phyloP scores from a whole-genome alignment of 2,888 invertebrate species.

The Standfussiana lucernea region DNA sequence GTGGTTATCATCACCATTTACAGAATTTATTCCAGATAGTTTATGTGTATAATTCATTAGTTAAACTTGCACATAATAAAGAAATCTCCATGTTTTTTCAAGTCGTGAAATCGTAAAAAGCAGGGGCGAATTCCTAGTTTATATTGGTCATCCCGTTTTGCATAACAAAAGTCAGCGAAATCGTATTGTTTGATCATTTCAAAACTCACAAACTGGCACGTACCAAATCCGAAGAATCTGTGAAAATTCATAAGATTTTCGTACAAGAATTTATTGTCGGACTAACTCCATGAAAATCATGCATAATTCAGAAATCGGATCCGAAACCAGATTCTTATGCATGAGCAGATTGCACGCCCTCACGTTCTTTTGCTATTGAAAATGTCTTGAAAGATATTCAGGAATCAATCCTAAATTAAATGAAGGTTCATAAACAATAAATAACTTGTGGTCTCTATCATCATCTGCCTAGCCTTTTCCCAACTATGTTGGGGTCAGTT shows the following conservation, averaged over 20 bases:
- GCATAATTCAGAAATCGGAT: slow-evolving; percentile 74
- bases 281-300: slow-evolving; percentile 65
- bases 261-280: slow-evolving; percentile 51
- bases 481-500: neutral
- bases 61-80: neutral
- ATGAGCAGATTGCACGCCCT: slow-evolving; percentile 71
- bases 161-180: neutral
- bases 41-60: neutral
- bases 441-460: neutral
- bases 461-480: neutral
- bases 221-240: slow-evolving; percentile 11
- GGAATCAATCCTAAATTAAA: slow-evolving; percentile 18
- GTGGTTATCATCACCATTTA: neutral
- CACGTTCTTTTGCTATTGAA: slow-evolving; percentile 62
- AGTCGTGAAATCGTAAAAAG: neutral
- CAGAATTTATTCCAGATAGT: neutral
- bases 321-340: slow-evolving; percentile 68
- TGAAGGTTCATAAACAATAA: slow-evolving; percentile 4
- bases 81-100: neutral
- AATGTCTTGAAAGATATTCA: slow-evolving; percentile 43
- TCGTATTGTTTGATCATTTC: neutral
- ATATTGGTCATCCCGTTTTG: neutral
- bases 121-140: neutral
- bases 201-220: neutral
- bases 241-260: slow-evolving; percentile 40